Evolutionary conservation across 2,113 vertebrate species (phyloP).

Genomic region (Callionymus lyra): DNA sequence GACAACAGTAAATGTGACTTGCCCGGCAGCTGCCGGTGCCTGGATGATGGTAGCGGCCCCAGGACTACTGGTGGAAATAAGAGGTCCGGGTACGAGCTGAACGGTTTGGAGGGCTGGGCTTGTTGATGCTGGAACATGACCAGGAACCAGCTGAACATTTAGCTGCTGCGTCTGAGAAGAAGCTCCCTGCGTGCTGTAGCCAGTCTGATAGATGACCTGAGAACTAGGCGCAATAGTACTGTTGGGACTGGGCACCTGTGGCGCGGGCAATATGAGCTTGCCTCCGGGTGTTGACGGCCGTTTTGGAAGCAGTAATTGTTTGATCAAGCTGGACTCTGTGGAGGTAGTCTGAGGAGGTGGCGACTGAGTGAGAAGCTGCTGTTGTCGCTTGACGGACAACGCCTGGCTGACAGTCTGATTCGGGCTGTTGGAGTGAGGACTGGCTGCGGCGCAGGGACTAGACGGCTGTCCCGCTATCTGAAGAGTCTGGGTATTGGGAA

Average conservation of each 20-base stretch:
- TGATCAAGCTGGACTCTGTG: conserved; percentile 95
- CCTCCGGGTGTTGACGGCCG: conserved; percentile 93
- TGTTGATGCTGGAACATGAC: conserved; percentile 76
- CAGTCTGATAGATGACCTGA: conserved; percentile 92
- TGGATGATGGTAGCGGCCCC: conserved; percentile 89
- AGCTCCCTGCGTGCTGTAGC: conserved; percentile 74
- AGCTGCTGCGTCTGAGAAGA: conserved; percentile 79
- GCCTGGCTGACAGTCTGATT: conserved; percentile 68
- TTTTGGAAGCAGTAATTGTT: conserved; percentile 97
- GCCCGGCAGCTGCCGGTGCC: conserved; percentile 79
- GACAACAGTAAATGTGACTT: conserved; percentile 98
- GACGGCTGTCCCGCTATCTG: conserved; percentile 84
- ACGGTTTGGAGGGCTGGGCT: conserved; percentile 78
- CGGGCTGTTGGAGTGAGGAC: conserved; percentile 76
- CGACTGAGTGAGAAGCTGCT: conserved; percentile 70
- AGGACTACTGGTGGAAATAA: conserved; percentile 83
- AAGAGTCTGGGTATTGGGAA: conserved; percentile 79
- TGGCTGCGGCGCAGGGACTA: conserved; percentile 68
- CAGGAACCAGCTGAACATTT: conserved; percentile 89
- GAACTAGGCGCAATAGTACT: conserved; percentile 79
- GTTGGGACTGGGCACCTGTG: conserved; percentile 89
- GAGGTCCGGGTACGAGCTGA: conserved; percentile 88
- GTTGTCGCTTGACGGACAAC: conserved; percentile 87
- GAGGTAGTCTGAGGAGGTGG: conserved; percentile 76
- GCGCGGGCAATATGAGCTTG: conserved; percentile 95